These are phyloP conservation scores for Dinothrombium tinctorium DNA, from an alignment of 1,140 invertebrate genomes.

Conservation along the genomic window DNA sequence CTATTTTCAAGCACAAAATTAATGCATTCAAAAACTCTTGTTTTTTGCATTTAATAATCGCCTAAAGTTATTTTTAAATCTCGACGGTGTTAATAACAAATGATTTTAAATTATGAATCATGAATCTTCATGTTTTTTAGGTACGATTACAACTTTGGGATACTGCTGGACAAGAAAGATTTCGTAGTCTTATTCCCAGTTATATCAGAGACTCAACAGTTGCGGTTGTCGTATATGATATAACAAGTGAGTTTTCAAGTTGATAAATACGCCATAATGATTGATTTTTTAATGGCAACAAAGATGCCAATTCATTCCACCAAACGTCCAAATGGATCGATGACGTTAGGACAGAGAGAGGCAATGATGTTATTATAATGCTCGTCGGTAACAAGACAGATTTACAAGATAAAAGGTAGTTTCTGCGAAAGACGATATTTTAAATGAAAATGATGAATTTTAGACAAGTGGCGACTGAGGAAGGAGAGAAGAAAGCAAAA, in stretches of 20 bases:
- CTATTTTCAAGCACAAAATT: too few relatives aligned
- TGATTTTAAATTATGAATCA: too few relatives aligned
- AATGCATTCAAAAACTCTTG: too few relatives aligned
- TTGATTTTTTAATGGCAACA: neutral
- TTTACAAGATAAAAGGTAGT: constrained; percentile 79
- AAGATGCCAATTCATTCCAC: constrained; percentile 83
- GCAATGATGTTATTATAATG: constrained; percentile 99
- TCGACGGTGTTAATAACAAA: too few relatives aligned
- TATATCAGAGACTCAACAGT: constrained; percentile 99
- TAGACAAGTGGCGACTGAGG: constrained; percentile 76
- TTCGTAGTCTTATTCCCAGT: constrained; percentile 91
- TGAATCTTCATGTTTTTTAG: constrained; percentile 21
- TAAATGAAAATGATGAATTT: neutral
- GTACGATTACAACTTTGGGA: constrained; percentile 94
- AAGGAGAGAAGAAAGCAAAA: constrained; percentile 91
- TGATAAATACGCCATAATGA: constrained; percentile 4
- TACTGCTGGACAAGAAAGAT: constrained; percentile 93
- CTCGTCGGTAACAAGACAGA: constrained; percentile 99
- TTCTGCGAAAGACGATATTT: too few relatives aligned
- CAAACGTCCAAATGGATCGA: constrained; percentile 99
- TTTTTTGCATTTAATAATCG: too few relatives aligned
- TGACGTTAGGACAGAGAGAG: constrained; percentile 94
- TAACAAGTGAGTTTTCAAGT: constrained; percentile 50
- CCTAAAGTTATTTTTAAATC: too few relatives aligned
- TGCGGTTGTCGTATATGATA: constrained; percentile 98